Evolutionary conservation across 37 sponge, comb jelly and placozoan species (phyloP).

Genomic region (Tethya wilhelma): DNA sequence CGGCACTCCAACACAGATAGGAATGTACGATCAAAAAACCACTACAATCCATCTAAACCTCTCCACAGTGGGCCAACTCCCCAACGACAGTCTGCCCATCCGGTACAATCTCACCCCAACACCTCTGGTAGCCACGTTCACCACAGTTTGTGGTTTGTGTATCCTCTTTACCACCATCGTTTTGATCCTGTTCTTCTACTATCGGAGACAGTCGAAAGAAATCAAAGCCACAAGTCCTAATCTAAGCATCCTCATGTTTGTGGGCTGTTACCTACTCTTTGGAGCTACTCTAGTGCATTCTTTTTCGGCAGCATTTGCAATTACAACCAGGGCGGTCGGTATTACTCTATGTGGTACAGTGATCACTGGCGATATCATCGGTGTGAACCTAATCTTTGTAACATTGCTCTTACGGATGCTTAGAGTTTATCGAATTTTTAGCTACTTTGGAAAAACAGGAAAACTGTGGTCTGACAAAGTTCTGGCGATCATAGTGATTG

Average conservation of each 20-base stretch:
- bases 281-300: slow-evolving; percentile 14
- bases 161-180: background rate
- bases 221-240: slow-evolving; percentile 11
- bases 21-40: background rate
- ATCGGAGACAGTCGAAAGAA: background rate
- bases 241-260: slow-evolving; percentile 28
- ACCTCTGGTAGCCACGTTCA: background rate
- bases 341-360: background rate
- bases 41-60: background rate
- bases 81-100: background rate
- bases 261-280: slow-evolving; percentile 27
- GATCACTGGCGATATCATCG: slow-evolving; percentile 2
- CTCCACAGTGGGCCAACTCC: background rate
- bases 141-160: background rate
- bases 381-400: slow-evolving; percentile 25
- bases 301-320: background rate
- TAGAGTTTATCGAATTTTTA: slow-evolving; percentile 41
- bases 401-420: slow-evolving; percentile 34
- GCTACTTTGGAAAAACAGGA: slow-evolving; percentile 38
- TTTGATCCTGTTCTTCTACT: background rate
- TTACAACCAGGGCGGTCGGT: background rate
- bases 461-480: slow-evolving; percentile 31
- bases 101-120: background rate
- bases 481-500: slow-evolving; percentile 1
- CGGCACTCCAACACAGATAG: background rate